Conservation (phyloP, 2,113 vertebrate genomes). For the Aspiorhynchus laticeps region DNA sequence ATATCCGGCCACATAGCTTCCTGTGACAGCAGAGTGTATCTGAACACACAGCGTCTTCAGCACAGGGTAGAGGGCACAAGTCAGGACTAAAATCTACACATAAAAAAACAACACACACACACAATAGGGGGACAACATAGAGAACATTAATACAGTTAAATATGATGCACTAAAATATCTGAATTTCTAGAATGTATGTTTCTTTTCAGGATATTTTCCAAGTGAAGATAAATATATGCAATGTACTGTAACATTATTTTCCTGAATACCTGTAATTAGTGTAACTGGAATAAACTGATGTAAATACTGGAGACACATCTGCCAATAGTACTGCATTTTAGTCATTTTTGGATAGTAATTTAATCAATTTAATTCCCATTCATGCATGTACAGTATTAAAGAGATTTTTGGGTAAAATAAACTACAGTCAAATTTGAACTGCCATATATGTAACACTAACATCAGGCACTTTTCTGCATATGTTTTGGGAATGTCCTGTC, state of each 20-base stretch:
- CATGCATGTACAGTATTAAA: not conserved
- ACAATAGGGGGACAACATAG: not conserved
- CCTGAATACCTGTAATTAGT: not conserved
- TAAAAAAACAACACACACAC: too few species aligned
- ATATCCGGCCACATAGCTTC: slow-evolving; percentile 78
- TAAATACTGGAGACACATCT: not conserved
- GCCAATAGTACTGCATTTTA: not conserved
- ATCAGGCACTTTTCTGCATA: too few species aligned
- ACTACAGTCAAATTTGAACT: too few species aligned
- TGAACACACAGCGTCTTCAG: slow-evolving; percentile 74
- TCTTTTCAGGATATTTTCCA: not conserved
- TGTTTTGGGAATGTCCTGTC: too few species aligned
- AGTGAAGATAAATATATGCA: not conserved
- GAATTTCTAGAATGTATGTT: not conserved
- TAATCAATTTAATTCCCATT: not conserved
- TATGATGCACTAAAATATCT: not conserved
- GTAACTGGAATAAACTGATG: not conserved
- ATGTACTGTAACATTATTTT: not conserved
- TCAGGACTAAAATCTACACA: slow-evolving; percentile 72
- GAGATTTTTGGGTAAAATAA: not conserved
- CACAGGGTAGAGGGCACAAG: slow-evolving; percentile 72
- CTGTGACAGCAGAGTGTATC: slow-evolving; percentile 73
- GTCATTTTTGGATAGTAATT: not conserved
- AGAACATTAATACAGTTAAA: not conserved
- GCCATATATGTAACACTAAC: too few species aligned